Base-by-base conservation (phyloP, 2,113 vertebrate species). In the Steatornis caripensis region DNA sequence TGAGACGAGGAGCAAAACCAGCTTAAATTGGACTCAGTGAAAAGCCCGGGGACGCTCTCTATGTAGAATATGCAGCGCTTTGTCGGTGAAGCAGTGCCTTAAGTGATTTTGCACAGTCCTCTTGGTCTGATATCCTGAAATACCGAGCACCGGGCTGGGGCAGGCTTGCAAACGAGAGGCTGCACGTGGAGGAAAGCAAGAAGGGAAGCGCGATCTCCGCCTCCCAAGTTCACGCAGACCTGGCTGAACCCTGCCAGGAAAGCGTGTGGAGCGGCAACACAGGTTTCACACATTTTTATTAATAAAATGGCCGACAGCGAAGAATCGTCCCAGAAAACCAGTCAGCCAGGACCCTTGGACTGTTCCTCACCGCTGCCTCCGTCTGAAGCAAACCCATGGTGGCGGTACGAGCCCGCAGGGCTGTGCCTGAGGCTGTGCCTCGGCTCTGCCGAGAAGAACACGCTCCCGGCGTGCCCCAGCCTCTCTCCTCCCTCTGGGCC, bases 251-350 rank as follows among this genome's bases (percentile, higher is more conserved):
- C 66, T 1, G 0, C 3, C 46, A 26, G 53, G 57, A 64, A 75
- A 49, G 0, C 11, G 58, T 62, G 45, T 0, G 1, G 51, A 37
- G 70, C 0, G 23, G 72, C 72, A 61, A 39, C 43, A 2, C 23
- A 4, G 65, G 2, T 75, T 75, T 93, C 12, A 20, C 57, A 83
- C 0, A 1, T 41, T 95, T 97, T 97, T 97, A 96, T 95, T 97
- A 77, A 70, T 37, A 95, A 95, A 96, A 96, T 57, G 15, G 65
- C 62, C 10, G 2, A 54, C 1, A 7, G 70, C 5, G 20, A 66
- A 90, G 86, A 70, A 80, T 7, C 3, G 41, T 26, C 62, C 54
- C 62, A 10, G 75, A 21, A 90, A 45, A 37, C 10, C 8, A 0
- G 6, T 20, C 2, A 5, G 22, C 69, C 4, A 3, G 62, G 45